Conservation (phyloP, 2,113 vertebrate species). For the Micronycteris hirsuta region DNA sequence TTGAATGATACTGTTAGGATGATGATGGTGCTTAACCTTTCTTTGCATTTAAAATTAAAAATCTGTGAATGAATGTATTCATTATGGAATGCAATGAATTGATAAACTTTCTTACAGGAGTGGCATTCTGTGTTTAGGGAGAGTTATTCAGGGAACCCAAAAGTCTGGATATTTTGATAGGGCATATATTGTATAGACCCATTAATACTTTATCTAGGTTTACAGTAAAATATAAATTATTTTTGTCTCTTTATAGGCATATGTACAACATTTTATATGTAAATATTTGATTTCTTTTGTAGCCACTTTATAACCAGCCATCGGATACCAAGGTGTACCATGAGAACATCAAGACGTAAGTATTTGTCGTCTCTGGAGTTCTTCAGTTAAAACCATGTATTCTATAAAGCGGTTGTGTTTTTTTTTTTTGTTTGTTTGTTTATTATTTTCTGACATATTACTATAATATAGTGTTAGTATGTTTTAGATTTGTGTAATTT, state of each 20-base stretch:
- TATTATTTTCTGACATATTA: constrained; percentile 59
- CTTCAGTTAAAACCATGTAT: constrained; percentile 62
- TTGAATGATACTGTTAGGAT: background rate
- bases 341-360: constrained; percentile 99
- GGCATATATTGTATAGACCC: background rate
- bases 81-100: background rate
- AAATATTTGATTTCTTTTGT: constrained; percentile 63
- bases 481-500: constrained; percentile 75
- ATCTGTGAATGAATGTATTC: background rate
- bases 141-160: background rate
- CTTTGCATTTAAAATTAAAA: constrained; percentile 41
- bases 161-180: background rate
- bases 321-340: constrained; percentile 99
- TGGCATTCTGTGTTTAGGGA: background rate
- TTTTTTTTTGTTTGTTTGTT: constrained; percentile 55
- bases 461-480: constrained; percentile 61
- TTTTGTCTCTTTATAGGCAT: background rate
- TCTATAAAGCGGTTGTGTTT: constrained; percentile 52
- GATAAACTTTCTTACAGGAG: background rate
- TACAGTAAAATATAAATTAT: background rate
- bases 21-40: background rate
- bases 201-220: background rate
- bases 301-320: constrained; percentile 98
- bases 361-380: constrained; percentile 69
- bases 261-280: background rate